These are phyloP conservation scores for rabbit (Oryctolagus cuniculus) DNA, from an alignment of 2,113 vertebrate genomes.

Conservation along the genomic window DNA sequence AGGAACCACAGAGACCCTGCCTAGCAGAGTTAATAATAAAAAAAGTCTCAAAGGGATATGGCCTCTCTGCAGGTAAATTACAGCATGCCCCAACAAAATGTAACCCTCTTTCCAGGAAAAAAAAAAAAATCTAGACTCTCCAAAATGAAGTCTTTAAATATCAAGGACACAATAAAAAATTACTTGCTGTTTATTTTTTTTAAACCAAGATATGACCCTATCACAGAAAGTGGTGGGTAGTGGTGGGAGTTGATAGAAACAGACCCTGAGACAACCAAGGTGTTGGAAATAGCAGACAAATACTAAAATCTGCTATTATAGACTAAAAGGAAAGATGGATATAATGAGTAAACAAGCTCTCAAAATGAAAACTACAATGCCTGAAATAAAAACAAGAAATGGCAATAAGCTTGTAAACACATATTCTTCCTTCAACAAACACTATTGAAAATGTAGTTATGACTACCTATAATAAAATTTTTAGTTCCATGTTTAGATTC, in stretches of 20 bases:
- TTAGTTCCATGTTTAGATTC: slow-evolving; percentile 1
- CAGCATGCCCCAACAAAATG: background rate
- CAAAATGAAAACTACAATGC: background rate
- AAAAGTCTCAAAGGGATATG: background rate
- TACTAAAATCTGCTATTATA: background rate
- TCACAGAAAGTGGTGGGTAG: background rate
- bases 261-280: background rate
- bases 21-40: background rate
- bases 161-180: background rate
- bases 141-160: background rate
- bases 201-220: background rate
- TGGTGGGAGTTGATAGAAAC: background rate
- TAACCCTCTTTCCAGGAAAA: background rate
- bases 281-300: background rate
- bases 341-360: background rate
- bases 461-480: background rate
- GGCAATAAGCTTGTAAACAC: background rate
- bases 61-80: background rate
- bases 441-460: background rate
- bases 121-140: background rate
- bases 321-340: background rate
- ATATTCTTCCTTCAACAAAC: background rate
- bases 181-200: background rate
- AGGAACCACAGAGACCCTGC: background rate
- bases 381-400: background rate